Evolutionary conservation across 2,113 vertebrate species (phyloP).

Genomic region (Psittacus erithacus): DNA sequence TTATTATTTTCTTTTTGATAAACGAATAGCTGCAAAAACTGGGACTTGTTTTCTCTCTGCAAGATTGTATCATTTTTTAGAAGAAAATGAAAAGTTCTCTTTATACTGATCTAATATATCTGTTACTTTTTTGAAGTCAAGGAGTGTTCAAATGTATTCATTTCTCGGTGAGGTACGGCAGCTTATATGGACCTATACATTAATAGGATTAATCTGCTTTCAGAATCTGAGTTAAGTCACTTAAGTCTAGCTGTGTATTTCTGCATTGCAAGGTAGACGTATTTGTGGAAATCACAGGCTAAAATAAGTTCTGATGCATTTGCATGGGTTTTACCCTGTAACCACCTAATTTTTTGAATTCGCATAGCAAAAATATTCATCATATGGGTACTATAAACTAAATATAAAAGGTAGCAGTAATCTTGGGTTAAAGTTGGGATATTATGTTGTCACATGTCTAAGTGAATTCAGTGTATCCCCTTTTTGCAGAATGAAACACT

Average conservation of each 20-base stretch:
- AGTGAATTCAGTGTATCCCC: not conserved
- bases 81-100: not conserved
- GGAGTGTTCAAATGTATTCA: not conserved
- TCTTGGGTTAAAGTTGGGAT: not conserved
- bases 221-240: not conserved
- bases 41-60: not conserved
- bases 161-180: not conserved
- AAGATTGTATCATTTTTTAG: not conserved
- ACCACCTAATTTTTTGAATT: not conserved
- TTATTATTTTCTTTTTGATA: not conserved
- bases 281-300: not conserved
- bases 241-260: not conserved
- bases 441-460: not conserved
- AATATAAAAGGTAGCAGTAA: not conserved
- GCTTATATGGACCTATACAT: not conserved
- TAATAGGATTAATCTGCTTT: not conserved
- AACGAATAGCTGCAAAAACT: not conserved
- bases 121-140: not conserved
- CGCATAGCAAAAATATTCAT: not conserved
- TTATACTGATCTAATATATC: not conserved
- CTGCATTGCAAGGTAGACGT: not conserved
- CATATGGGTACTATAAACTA: not conserved
- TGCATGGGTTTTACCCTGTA: not conserved
- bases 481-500: not conserved
- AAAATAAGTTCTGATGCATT: not conserved